Evolutionary conservation across 2,113 vertebrate genomes (phyloP).

Genomic region (Anseranas semipalmata): DNA sequence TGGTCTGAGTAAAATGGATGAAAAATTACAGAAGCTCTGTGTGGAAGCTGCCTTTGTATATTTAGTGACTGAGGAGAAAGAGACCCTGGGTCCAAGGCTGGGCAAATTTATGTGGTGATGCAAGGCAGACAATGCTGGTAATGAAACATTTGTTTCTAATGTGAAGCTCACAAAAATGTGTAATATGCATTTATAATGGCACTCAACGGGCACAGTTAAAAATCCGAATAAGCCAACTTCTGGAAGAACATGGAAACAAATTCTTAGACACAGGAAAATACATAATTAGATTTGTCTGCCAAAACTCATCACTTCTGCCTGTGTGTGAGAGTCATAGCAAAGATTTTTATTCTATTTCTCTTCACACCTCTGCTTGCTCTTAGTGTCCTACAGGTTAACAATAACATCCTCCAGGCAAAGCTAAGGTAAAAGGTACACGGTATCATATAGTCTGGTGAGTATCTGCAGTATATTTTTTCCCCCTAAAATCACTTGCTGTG

Average conservation of each 20-base stretch:
- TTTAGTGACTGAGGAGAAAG: neutral
- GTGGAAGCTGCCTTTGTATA: neutral
- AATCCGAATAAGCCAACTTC: neutral
- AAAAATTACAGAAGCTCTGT: neutral
- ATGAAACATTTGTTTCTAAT: neutral
- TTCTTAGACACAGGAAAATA: neutral
- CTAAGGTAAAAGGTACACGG: neutral
- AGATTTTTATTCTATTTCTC: neutral
- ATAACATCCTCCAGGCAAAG: neutral
- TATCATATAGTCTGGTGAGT: neutral
- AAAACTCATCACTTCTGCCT: neutral
- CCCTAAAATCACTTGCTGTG: neutral
- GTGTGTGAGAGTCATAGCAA: neutral
- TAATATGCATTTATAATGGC: neutral
- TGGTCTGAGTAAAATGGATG: neutral
- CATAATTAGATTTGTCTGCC: neutral
- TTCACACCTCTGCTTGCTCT: neutral
- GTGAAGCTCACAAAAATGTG: neutral
- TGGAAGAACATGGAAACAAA: neutral
- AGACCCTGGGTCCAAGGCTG: neutral
- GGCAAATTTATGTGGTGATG: neutral
- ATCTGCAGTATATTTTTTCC: neutral
- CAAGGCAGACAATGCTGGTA: neutral
- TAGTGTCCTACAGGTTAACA: neutral
- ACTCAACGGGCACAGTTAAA: neutral